Evolutionary conservation across 1,140 invertebrate genomes (phyloP).

Genomic region (Rhagoletis pomonella): DNA sequence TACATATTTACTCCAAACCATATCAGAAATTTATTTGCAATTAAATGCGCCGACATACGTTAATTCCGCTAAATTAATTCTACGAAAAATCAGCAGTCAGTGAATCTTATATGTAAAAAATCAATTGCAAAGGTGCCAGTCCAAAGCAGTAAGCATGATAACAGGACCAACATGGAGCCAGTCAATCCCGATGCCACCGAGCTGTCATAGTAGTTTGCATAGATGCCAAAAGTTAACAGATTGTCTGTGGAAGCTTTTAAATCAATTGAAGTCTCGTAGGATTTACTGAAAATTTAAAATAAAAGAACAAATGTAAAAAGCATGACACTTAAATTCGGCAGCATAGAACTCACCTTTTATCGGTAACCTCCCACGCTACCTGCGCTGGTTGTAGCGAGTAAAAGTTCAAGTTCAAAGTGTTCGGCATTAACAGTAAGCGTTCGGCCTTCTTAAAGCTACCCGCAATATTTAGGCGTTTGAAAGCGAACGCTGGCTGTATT

Average conservation of each 20-base stretch:
- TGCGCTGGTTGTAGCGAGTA: constrained; percentile 62
- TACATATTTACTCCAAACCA: too few relatives aligned
- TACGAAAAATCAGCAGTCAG: too few relatives aligned
- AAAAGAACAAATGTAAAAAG: neutral
- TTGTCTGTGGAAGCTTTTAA: constrained; percentile 54
- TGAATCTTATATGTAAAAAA: neutral
- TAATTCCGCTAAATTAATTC: too few relatives aligned
- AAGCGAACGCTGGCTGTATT: constrained; percentile 43
- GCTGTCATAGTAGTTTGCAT: constrained; percentile 70
- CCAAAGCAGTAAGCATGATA: neutral
- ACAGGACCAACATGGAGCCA: neutral
- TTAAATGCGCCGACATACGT: too few relatives aligned
- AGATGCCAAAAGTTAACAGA: constrained; percentile 71
- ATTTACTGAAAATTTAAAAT: constrained; percentile 46
- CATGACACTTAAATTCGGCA: neutral
- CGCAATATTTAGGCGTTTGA: constrained; percentile 60
- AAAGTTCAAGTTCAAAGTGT: constrained; percentile 60
- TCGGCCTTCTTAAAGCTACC: constrained; percentile 62
- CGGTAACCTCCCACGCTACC: constrained; percentile 58
- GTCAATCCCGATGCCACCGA: neutral
- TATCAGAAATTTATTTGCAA: too few relatives aligned
- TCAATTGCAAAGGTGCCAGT: neutral
- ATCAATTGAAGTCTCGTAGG: neutral
- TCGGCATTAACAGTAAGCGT: constrained; percentile 67
- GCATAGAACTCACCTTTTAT: constrained; percentile 47